Evolutionary conservation across 64 coral and sea anemone genomes (phyloP), one percentile per base, ranked within the genome.

Genomic region (Trachythela sp.): DNA sequence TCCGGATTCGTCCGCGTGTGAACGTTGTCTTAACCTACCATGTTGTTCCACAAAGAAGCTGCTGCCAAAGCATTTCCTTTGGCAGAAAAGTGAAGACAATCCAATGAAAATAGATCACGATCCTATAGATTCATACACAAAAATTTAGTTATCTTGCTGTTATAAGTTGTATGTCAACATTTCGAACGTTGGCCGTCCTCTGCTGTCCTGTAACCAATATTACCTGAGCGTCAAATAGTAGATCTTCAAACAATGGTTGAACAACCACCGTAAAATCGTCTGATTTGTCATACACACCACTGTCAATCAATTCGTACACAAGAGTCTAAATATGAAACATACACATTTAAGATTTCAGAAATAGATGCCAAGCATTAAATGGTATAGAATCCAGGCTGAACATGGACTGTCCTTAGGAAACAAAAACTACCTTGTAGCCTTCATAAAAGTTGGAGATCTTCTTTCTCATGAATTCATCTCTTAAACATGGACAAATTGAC

Each of bases 61-160:
- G 95, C 95, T 70, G 95, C 95, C 84, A 91, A 85, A 37, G 91
- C 88, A 35, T 97, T 93, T 35, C 95, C 95, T 37, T 84, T 85
- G 40, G 84, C 87, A 26, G 93, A 94, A 13, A 97, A 92, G 31
- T 97, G 95, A 13, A 97, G 75, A 48, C 95, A 97, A 42, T 97
- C 95, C 84, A 88, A 86, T 24, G 92, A 90, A 89, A 94, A 94
- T 54, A 92, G 77, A 13, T 90, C 88, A 36, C 95, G 92, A 89
- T 90, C 58, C 95, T 97, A 36, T 71, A 32, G 3, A 88, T 56
- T 5, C 77, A 51, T 41, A 6, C 13, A 39, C 27, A 20, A 20
- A 41, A 22, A 34, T 3, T 2, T 36, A 35, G 2, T 9, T 36
- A 17, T 38, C 36, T 39, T 76, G 58, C 60, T 13, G 24, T n/a